Percentiles rank a stretch among this genome's conserved stretches.
Evolutionary conservation across 1,140 invertebrate genomes (phyloP).

Genomic region (Calycopis cecrops): DNA sequence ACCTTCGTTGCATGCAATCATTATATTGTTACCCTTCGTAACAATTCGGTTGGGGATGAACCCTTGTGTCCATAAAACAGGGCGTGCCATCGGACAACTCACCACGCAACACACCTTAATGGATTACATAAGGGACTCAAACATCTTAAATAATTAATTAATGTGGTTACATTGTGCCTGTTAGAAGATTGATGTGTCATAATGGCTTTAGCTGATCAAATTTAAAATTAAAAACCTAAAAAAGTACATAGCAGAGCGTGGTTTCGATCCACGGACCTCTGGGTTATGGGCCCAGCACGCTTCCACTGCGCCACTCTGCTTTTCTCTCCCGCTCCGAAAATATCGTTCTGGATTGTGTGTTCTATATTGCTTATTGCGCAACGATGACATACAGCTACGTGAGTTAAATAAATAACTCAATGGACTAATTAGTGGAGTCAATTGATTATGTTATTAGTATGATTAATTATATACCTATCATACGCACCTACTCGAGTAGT

Average conservation of each 20-base stretch:
- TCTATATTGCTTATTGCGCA: no score
- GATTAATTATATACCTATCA: no score
- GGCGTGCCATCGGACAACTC: slow-evolving; percentile 18
- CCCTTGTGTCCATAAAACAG: slow-evolving; percentile 16
- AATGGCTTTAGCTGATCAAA: no score
- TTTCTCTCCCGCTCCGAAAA: neutral
- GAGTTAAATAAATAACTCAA: no score
- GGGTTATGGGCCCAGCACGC: slow-evolving; percentile 55
- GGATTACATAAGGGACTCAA: slow-evolving; percentile 7
- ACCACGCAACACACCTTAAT: slow-evolving; percentile 11
- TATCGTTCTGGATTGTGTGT: neutral
- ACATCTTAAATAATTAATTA: no score
- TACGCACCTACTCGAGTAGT: no score
- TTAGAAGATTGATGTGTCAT: no score
- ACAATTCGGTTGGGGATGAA: slow-evolving; percentile 13
- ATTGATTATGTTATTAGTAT: no score
- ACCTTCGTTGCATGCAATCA: slow-evolving; percentile 13
- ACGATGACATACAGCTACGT: no score
- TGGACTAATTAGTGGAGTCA: no score
- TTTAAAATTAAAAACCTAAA: neutral
- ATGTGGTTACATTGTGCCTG: no score
- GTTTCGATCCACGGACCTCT: slow-evolving; percentile 54
- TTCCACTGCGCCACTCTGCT: slow-evolving; percentile 40
- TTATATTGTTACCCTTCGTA: slow-evolving; percentile 13
- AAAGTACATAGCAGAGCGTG: slow-evolving; percentile 48